Evolutionary conservation across 2,113 vertebrate genomes (phyloP).

Genomic region (Oxygymnocypris stewartii): DNA sequence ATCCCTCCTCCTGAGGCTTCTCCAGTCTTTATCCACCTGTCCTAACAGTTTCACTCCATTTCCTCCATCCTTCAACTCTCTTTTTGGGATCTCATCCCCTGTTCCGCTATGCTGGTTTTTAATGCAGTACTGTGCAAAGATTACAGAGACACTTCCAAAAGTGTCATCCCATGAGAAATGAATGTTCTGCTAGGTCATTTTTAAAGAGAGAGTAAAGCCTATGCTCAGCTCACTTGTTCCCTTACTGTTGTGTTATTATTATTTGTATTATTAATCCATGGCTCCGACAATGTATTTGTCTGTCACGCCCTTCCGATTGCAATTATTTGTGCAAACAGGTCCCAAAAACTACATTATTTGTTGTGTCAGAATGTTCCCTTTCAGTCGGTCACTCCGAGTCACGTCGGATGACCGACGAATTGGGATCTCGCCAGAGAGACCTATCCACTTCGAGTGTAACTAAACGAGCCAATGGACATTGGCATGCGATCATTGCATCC

Average conservation of each 20-base stretch:
- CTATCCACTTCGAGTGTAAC: too few relatives aligned
- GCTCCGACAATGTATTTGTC: too few relatives aligned
- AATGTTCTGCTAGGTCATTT: slow-evolving; percentile 30
- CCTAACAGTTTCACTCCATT: slow-evolving; percentile 50
- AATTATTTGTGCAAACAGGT: too few relatives aligned
- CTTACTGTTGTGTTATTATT: not conserved
- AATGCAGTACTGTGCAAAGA: slow-evolving; percentile 31
- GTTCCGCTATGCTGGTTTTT: slow-evolving; percentile 39
- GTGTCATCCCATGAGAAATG: slow-evolving; percentile 40
- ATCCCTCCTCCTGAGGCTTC: slow-evolving; percentile 41
- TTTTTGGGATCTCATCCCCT: slow-evolving; percentile 41
- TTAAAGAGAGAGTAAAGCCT: not conserved
- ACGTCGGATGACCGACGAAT: too few relatives aligned
- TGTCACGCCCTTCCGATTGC: too few relatives aligned
- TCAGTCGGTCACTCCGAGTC: too few relatives aligned
- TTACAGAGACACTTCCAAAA: slow-evolving; percentile 40
- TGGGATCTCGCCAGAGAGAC: too few relatives aligned
- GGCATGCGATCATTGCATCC: too few relatives aligned
- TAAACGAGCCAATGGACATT: too few relatives aligned
- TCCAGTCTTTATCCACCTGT: slow-evolving; percentile 32
- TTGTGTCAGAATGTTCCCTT: too few relatives aligned
- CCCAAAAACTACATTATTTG: too few relatives aligned
- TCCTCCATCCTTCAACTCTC: slow-evolving; percentile 17
- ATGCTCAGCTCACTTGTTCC: not conserved
- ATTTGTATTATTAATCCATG: too few relatives aligned